Base-by-base conservation (phyloP, 2,888 invertebrate genomes). In the Hypena proboscidalis region DNA sequence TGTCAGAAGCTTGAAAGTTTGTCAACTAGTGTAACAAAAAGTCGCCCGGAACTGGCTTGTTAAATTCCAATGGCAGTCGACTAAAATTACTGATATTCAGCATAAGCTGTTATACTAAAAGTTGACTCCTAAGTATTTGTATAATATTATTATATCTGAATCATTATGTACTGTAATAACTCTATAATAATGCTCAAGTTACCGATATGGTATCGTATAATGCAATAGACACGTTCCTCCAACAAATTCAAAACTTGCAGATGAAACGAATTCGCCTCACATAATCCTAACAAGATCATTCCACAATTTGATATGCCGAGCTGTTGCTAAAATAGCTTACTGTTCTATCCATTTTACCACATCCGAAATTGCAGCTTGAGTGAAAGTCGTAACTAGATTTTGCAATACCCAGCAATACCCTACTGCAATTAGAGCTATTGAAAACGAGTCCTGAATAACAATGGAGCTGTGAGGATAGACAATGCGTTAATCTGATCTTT, bases 401-500 rank as follows among this genome's bases (percentile, higher is more conserved):
- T 26, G 19, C 9, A 26, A 17, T 15, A 37, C 8, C 8, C 40
- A n/a, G n/a, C n/a, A n/a, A n/a, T n/a, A n/a, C n/a, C n/a, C n/a
- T n/a, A n/a, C 39, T 23, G 36, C 43, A 58, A 55, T 58, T 58
- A 52, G 29, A 33, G 17, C 37, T 32, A 34, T 43, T 44, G 38
- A 40, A 38, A 45, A 38, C 47, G 42, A 31, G 15, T 39, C 35
- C 49, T 30, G 52, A 53, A 50, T 52, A 56, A 61, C 49, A 60
- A 48, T 42, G 34, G 34, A 20, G 20, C 36, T 35, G 26, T 20
- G 29, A 20, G 11, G 32, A 35, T 42, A 49, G 44, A 58, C 52
- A 61, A 61, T 56, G 39, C 42, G 36, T 47, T 48, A 52, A 63
- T 55, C 47, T 38, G 47, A 47, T 46, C 58, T 41, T 49, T 58